Evolutionary conservation across 2,113 vertebrate genomes (phyloP).

Genomic region (Aramus guarauna): DNA sequence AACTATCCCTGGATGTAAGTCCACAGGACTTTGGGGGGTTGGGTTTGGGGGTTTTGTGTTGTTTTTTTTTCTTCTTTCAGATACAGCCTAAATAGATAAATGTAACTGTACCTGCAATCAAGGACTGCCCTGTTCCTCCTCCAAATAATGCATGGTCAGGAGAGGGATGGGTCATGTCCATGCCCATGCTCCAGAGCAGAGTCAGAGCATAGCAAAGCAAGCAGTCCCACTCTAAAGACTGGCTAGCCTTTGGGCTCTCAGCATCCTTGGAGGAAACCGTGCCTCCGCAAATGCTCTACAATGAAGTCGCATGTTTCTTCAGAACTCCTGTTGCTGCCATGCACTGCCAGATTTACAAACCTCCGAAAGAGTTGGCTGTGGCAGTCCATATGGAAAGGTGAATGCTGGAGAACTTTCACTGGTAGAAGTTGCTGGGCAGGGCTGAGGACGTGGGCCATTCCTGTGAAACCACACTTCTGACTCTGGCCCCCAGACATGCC

Average conservation of each 20-base stretch:
- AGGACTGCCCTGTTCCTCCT: not conserved
- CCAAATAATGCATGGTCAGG: not conserved
- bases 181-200: not conserved
- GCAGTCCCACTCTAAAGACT: not conserved
- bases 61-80: not conserved
- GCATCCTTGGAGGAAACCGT: not conserved
- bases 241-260: not conserved
- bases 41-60: not conserved
- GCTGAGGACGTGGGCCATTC: not conserved
- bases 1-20: not conserved
- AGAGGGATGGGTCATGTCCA: not conserved
- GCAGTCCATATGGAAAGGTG: not conserved
- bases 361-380: not conserved
- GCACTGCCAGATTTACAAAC: not conserved
- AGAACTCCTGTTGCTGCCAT: not conserved
- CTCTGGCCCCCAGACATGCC: not conserved
- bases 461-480: not conserved
- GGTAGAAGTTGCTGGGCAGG: not conserved
- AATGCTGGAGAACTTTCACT: not conserved
- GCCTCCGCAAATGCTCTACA: not conserved
- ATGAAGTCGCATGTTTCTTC: not conserved
- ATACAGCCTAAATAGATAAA: not conserved
- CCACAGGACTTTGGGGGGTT: not conserved
- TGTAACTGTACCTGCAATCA: not conserved
- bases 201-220: not conserved